phyloP scores from a whole-genome alignment of 2,113 vertebrate species.

The Leucoraja erinaceus region DNA sequence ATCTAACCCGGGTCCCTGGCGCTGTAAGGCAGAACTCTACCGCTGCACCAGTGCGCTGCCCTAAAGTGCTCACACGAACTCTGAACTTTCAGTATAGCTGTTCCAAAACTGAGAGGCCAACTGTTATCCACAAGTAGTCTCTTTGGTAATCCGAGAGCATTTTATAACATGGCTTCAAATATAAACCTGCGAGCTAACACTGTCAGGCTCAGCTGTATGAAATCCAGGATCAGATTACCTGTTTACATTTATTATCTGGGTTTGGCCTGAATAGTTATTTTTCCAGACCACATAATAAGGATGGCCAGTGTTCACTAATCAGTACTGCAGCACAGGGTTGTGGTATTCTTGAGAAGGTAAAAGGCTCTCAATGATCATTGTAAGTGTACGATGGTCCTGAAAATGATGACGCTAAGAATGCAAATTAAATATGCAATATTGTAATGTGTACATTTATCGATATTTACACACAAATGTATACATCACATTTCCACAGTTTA shows the following conservation, averaged over 20 bases:
- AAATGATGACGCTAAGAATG: not conserved
- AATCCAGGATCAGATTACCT: not conserved
- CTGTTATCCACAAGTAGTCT: not conserved
- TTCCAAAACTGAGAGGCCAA: not conserved
- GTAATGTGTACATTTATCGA: constrained; percentile 14
- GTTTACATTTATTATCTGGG: not conserved
- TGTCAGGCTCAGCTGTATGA: not conserved
- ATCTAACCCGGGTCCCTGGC: too few species aligned
- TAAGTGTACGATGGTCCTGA: not conserved
- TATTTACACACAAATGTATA: constrained; percentile 23
- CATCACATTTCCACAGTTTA: constrained; percentile 1
- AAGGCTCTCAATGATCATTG: not conserved
- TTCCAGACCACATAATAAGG: not conserved
- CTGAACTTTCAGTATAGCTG: not conserved
- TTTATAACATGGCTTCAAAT: not conserved
- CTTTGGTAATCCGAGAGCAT: not conserved
- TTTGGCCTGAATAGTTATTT: too few species aligned
- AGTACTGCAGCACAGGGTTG: not conserved
- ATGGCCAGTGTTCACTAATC: not conserved
- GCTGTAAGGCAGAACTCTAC: too few species aligned
- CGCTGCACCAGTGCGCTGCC: too few species aligned
- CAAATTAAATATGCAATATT: not conserved
- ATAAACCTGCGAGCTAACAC: not conserved
- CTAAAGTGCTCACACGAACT: not conserved
- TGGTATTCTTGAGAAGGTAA: not conserved